A percentile compares a stretch with the other conserved stretches of the same genome.
These are phyloP conservation scores for Diadegma fenestrale DNA, from an alignment of 2,888 invertebrate species.

Conservation along the genomic window DNA sequence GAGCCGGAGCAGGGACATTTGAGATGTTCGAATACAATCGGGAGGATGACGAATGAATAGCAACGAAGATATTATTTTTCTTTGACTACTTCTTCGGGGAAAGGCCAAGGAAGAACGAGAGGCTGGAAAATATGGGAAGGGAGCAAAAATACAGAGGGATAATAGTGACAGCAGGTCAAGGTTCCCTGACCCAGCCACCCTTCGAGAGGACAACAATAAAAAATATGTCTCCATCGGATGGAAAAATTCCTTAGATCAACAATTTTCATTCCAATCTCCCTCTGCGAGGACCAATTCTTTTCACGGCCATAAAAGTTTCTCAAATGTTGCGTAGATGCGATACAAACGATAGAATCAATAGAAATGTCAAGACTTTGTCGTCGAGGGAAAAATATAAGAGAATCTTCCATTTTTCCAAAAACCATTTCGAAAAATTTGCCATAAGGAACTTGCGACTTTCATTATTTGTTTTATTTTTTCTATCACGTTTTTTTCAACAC, in stretches of 20 bases:
- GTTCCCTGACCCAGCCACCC: constrained; percentile 71
- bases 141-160: constrained; percentile 1
- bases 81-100: constrained; percentile 15
- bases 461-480: not conserved
- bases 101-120: constrained; percentile 8
- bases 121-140: constrained; percentile 21
- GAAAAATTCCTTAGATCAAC: not conserved
- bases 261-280: not conserved
- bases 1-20: not conserved
- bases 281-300: not conserved
- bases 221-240: not conserved
- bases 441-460: not conserved
- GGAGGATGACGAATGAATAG: constrained; percentile 4
- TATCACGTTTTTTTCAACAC: not conserved
- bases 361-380: not conserved
- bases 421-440: not conserved
- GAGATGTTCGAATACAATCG: constrained; percentile 41
- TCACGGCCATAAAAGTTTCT: not conserved
- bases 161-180: constrained; percentile 74
- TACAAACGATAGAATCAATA: not conserved
- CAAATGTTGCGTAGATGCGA: not conserved
- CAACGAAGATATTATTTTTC: constrained; percentile 3
- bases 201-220: constrained; percentile 57
- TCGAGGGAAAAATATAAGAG: not conserved
- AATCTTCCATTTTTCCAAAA: not conserved